Percentiles rank a stretch among this genome's conserved stretches.
Conservation (phyloP, 2,888 invertebrate species). For the Tyria jacobaeae region DNA sequence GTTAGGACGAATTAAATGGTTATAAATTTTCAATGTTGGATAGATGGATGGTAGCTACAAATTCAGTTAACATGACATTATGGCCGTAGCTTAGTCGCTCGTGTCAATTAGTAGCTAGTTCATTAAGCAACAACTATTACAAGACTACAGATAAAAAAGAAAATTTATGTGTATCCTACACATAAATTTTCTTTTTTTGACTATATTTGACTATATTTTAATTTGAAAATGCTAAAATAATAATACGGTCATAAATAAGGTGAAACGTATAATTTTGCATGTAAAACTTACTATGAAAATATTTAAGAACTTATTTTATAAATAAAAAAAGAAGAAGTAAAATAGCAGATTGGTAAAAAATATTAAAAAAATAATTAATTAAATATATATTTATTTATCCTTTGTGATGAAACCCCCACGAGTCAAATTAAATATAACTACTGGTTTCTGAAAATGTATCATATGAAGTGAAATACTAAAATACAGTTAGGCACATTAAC, state of each 20-base stretch:
- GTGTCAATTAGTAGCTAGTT: slow-evolving; percentile 71
- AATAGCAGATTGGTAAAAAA: too few species aligned
- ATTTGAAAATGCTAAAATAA: too few species aligned
- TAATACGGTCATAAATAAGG: neutral
- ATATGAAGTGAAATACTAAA: too few species aligned
- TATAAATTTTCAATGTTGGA: slow-evolving; percentile 49
- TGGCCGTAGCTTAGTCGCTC: slow-evolving; percentile 56
- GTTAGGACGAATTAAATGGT: slow-evolving; percentile 55
- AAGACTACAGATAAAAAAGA: slow-evolving; percentile 52
- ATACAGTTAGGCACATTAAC: neutral
- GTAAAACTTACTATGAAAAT: neutral
- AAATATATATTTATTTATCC: too few species aligned
- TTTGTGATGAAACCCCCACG: too few species aligned
- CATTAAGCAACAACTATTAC: slow-evolving; percentile 50
- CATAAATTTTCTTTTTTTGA: too few species aligned
- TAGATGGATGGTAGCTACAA: slow-evolving; percentile 58
- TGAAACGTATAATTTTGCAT: neutral
- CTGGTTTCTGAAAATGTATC: too few species aligned
- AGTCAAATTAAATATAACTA: too few species aligned
- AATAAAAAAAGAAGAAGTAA: too few species aligned
- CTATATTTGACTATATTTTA: neutral
- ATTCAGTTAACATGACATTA: slow-evolving; percentile 68
- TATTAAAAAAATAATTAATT: too few species aligned
- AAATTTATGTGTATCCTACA: too few species aligned
- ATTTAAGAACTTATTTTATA: too few species aligned